Conservation (phyloP, 1,140 invertebrate species). For the Scaptomyza montana region DNA sequence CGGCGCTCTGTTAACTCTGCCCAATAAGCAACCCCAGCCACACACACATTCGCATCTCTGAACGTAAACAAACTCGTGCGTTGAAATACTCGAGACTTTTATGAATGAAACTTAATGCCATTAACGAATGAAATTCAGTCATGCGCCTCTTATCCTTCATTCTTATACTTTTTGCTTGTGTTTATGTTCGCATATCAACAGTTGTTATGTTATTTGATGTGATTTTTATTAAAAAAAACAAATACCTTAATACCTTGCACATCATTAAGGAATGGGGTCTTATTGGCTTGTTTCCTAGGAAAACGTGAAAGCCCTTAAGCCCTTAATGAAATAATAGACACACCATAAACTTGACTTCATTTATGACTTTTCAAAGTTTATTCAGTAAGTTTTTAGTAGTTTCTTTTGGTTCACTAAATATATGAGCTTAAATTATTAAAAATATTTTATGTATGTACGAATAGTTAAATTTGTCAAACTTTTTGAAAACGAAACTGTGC, state of each 20-base stretch:
- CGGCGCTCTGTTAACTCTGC: conserved; percentile 48
- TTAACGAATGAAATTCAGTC: background rate
- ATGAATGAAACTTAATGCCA: conserved; percentile 64
- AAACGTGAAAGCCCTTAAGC: no score
- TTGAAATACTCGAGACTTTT: conserved; percentile 20
- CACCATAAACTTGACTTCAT: conserved; percentile 50
- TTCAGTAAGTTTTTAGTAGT: conserved; percentile 74
- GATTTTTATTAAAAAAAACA: conserved; percentile 14
- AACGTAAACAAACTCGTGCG: conserved; percentile 8
- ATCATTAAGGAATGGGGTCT: background rate
- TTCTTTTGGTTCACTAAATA: conserved; percentile 61
- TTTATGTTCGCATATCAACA: conserved; percentile 54
- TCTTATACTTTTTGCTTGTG: background rate
- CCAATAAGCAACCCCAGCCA: conserved; percentile 45
- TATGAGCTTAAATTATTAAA: conserved; percentile 64
- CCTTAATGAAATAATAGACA: no score
- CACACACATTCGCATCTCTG: background rate
- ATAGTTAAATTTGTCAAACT: conserved; percentile 46
- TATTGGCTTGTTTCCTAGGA: background rate
- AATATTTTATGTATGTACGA: conserved; percentile 47
- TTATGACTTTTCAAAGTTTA: conserved; percentile 76
- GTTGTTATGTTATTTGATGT: conserved; percentile 60
- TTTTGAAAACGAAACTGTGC: conserved; percentile 9
- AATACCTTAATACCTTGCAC: conserved; percentile 3
- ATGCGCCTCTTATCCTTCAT: background rate